Evolutionary conservation across 2,888 invertebrate genomes (phyloP).

Genomic region (Temnothorax unifasciatus): DNA sequence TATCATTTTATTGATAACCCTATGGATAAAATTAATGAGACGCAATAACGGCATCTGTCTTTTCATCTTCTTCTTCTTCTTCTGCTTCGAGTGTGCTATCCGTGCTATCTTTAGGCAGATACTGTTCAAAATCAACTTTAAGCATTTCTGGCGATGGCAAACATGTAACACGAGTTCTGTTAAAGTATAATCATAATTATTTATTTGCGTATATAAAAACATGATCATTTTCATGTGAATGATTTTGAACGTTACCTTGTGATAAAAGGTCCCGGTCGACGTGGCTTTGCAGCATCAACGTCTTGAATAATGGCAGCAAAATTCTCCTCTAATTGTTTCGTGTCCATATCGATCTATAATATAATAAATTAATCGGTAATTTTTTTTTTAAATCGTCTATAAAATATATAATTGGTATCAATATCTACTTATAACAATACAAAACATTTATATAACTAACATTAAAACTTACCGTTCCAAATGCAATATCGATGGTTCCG

Average conservation of each 20-base stretch:
- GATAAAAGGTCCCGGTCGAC: constrained; percentile 90
- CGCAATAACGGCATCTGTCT: constrained; percentile 51
- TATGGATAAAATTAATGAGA: constrained; percentile 53
- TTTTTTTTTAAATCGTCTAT: background rate
- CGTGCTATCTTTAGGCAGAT: constrained; percentile 68
- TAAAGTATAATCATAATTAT: background rate
- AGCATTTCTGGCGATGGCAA: constrained; percentile 90
- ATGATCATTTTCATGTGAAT: background rate
- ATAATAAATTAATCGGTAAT: background rate
- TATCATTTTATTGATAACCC: constrained; percentile 55
- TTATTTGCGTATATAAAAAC: background rate
- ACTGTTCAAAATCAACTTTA: constrained; percentile 88
- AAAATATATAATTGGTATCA: background rate
- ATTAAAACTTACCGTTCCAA: constrained; percentile 90
- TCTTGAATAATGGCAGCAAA: constrained; percentile 90
- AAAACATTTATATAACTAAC: background rate
- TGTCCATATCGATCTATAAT: constrained; percentile 91
- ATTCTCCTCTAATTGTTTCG: constrained; percentile 91
- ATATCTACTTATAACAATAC: background rate
- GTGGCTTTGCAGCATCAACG: constrained; percentile 89
- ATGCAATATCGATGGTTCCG: constrained; percentile 89
- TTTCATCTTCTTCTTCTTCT: constrained; percentile 74
- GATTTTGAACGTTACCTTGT: constrained; percentile 87
- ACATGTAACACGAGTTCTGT: constrained; percentile 89
- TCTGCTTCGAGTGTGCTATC: constrained; percentile 73